phyloP scores from a whole-genome alignment of 2,113 vertebrate species.

The Parotia lawesii region DNA sequence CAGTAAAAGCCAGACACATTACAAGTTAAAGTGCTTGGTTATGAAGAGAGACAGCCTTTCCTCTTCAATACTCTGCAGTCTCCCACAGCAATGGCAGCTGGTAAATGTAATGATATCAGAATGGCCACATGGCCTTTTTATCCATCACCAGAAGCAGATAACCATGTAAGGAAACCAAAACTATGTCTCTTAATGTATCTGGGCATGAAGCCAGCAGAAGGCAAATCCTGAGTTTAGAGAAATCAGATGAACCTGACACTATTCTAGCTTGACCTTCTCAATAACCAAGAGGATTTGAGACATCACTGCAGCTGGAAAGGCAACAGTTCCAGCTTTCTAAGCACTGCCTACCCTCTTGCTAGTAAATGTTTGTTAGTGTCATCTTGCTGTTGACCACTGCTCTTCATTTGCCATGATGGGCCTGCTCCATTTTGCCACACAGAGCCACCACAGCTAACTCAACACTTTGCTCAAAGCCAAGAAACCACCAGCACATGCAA shows the following conservation, averaged over 20 bases:
- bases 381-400: not conserved
- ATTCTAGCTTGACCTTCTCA: not conserved
- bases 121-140: slow-evolving; percentile 15
- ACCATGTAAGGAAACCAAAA: not conserved
- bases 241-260: slow-evolving; percentile 3
- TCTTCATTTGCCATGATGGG: not conserved
- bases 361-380: not conserved
- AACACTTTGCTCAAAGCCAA: not conserved
- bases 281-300: not conserved
- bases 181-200: not conserved
- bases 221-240: not conserved
- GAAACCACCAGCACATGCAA: not conserved
- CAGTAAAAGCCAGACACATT: not conserved
- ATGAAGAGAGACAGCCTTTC: slow-evolving; percentile 29
- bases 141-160: slow-evolving; percentile 36
- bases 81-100: not conserved
- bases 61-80: not conserved
- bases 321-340: not conserved
- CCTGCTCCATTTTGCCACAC: not conserved
- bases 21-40: slow-evolving; percentile 10
- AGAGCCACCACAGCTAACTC: not conserved
- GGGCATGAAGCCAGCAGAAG: slow-evolving; percentile 7
- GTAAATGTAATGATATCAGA: slow-evolving; percentile 34
- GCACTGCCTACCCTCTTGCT: not conserved
- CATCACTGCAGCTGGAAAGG: not conserved